phyloP scores from a whole-genome alignment of 2,888 invertebrate genomes.

The Cryptophagus acutangulus region DNA sequence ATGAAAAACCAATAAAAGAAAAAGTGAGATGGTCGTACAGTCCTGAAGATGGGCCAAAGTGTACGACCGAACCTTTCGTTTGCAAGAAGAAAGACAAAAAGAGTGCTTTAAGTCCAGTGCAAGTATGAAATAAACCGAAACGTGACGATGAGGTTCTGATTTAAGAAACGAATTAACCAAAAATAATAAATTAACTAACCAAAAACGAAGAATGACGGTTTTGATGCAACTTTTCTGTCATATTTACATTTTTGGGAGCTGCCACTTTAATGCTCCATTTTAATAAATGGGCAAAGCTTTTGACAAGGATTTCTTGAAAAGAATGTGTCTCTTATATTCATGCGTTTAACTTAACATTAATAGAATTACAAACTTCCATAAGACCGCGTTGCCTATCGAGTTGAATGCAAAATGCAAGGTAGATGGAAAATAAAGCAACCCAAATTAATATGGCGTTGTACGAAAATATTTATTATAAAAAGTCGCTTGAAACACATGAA shows the following conservation, averaged over 20 bases:
- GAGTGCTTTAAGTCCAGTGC: constrained; percentile 43
- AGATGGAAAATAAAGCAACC: background rate
- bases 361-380: constrained; percentile 13
- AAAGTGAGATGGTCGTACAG: constrained; percentile 48
- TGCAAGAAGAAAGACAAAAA: constrained; percentile 45
- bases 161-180: constrained; percentile 6
- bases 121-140: constrained; percentile 40
- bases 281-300: too few species aligned
- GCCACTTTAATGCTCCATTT: too few species aligned
- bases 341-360: too few species aligned
- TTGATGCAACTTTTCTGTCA: background rate
- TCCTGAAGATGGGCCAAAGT: constrained; percentile 48
- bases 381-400: constrained; percentile 26
- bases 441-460: background rate
- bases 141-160: constrained; percentile 21
- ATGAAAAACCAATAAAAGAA: constrained; percentile 44
- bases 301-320: too few species aligned
- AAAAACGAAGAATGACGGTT: background rate
- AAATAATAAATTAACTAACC: background rate
- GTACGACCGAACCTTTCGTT: constrained; percentile 44
- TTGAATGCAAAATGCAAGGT: constrained; percentile 12
- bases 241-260: constrained; percentile 1
- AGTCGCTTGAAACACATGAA: background rate
- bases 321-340: too few species aligned
- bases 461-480: background rate